A percentile compares a stretch with the other conserved stretches of the same genome.
These are phyloP conservation scores for Shargacucullia verbasci DNA, from an alignment of 2,888 invertebrate genomes.

Conservation along the genomic window DNA sequence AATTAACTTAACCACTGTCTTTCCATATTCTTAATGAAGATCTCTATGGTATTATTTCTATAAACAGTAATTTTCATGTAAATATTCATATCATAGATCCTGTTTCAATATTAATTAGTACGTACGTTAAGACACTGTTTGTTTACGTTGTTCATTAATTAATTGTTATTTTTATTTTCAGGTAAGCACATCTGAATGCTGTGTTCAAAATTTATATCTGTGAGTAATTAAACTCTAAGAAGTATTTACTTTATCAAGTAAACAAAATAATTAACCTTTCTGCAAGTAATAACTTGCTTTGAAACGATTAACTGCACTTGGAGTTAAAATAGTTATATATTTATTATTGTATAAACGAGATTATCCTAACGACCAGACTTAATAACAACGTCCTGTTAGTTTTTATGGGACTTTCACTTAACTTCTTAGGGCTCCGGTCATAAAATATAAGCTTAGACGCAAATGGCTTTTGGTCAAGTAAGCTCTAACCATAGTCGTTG, in stretches of 20 bases:
- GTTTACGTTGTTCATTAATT: not conserved
- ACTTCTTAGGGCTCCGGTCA: slow-evolving; percentile 21
- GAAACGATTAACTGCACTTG: slow-evolving; percentile 25
- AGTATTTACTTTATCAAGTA: slow-evolving; percentile 19
- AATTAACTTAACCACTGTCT: too few species aligned
- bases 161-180: slow-evolving; percentile 36
- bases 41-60: too few species aligned
- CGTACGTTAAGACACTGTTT: not conserved
- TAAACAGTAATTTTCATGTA: too few species aligned
- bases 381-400: slow-evolving; percentile 28
- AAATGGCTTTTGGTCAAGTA: not conserved
- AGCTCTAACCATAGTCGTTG: too few species aligned
- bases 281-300: slow-evolving; percentile 12
- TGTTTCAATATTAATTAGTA: not conserved
- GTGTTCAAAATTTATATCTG: slow-evolving; percentile 18
- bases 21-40: too few species aligned
- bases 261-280: slow-evolving; percentile 37
- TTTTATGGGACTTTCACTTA: slow-evolving; percentile 45
- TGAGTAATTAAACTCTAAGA: slow-evolving; percentile 23
- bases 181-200: slow-evolving; percentile 37
- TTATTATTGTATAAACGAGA: slow-evolving; percentile 39
- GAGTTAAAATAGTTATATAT: slow-evolving; percentile 25
- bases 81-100: not conserved
- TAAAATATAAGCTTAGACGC: slow-evolving; percentile 20
- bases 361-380: slow-evolving; percentile 34